Percentiles rank a stretch among this genome's conserved stretches.
phyloP scores from a whole-genome alignment of 2,888 invertebrate species.

The Tipula helvola region DNA sequence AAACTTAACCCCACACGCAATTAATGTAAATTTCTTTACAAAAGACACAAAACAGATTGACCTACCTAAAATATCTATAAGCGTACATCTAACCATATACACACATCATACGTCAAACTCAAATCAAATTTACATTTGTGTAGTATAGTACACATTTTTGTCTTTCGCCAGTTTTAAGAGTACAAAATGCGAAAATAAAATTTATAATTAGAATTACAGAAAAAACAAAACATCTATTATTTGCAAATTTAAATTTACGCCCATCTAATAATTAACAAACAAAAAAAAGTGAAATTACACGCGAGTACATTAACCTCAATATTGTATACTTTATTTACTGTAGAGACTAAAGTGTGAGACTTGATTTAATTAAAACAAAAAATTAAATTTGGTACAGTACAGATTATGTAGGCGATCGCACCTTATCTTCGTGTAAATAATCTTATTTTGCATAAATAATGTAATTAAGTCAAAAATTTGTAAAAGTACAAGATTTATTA shows the following conservation, averaged over 20 bases:
- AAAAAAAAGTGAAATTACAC: neutral
- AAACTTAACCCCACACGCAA: too few relatives aligned
- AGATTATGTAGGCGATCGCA: neutral
- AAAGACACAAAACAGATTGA: too few relatives aligned
- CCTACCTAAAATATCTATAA: too few relatives aligned
- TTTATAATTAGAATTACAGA: neutral
- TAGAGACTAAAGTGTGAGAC: neutral
- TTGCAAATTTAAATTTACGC: neutral
- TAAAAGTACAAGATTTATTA: conserved; percentile 4
- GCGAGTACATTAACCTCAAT: neutral
- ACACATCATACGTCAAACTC: too few relatives aligned
- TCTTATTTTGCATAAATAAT: neutral
- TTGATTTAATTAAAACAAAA: neutral
- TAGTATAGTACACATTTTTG: too few relatives aligned
- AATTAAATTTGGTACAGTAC: neutral
- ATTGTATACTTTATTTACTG: neutral
- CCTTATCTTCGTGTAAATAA: neutral
- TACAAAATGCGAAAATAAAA: neutral
- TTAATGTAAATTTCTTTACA: too few relatives aligned
- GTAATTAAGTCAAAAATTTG: neutral
- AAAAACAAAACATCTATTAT: neutral
- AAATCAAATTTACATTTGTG: too few relatives aligned
- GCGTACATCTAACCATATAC: too few relatives aligned
- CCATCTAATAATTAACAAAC: neutral
- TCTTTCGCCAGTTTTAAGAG: too few relatives aligned